phyloP scores from a whole-genome alignment of 2,888 invertebrate species.

The Napeogenes sylphis region DNA sequence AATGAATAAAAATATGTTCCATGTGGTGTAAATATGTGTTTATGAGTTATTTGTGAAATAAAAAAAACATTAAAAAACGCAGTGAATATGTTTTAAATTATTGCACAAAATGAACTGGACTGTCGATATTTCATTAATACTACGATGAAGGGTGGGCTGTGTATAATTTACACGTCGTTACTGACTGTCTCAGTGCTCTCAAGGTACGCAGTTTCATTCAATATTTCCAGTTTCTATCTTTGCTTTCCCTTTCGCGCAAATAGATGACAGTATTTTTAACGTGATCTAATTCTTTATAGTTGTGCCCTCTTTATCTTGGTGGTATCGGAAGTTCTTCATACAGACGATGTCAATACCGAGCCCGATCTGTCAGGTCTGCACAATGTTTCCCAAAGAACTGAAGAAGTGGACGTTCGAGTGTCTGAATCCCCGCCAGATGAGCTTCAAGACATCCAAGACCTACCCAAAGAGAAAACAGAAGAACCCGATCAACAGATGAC shows the following conservation, averaged over 20 bases:
- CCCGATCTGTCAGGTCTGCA: conserved; percentile 66
- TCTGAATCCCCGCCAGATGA: conserved; percentile 14
- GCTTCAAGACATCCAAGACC: conserved; percentile 30
- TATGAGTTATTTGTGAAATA: conserved; percentile 40
- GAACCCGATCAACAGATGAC: conserved; percentile 59
- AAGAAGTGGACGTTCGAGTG: conserved; percentile 36
- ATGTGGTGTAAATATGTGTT: conserved; percentile 34
- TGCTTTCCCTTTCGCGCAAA: conserved; percentile 5
- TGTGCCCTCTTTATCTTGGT: conserved; percentile 78
- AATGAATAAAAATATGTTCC: conserved; percentile 27
- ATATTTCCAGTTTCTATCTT: neutral
- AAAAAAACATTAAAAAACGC: conserved; percentile 40
- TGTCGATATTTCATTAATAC: conserved; percentile 68
- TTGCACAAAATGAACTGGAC: conserved; percentile 73
- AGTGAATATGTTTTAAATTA: conserved; percentile 63
- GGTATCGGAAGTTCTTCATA: conserved; percentile 75
- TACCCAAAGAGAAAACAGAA: conserved; percentile 27
- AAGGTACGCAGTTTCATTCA: conserved; percentile 57
- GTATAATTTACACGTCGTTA: conserved; percentile 78
- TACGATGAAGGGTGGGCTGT: conserved; percentile 80
- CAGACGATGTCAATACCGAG: conserved; percentile 47
- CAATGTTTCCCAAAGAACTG: conserved; percentile 62
- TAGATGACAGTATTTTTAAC: conserved; percentile 9
- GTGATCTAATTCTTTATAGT: conserved; percentile 51
- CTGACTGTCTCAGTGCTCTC: conserved; percentile 79